A percentile compares a stretch with the other conserved stretches of the same genome.
These are phyloP conservation scores for Ceraclea dissimilis DNA, from an alignment of 2,888 invertebrate genomes.

Conservation along the genomic window DNA sequence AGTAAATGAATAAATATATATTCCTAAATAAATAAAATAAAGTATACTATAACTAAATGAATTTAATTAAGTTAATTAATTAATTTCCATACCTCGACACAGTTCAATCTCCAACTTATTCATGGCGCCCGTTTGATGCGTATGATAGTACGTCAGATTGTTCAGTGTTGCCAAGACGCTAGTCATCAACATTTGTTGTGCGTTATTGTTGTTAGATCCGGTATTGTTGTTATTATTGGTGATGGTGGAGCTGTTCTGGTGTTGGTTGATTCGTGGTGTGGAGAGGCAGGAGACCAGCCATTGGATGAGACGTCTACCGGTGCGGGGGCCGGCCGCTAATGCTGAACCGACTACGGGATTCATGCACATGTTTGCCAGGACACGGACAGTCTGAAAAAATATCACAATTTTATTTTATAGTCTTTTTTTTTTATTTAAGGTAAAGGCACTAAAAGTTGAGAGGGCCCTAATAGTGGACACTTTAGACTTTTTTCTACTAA, in stretches of 20 bases:
- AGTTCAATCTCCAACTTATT: slow-evolving; percentile 43
- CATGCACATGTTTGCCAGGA: slow-evolving; percentile 79
- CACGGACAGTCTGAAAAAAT: slow-evolving; percentile 57
- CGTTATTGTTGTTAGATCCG: slow-evolving; percentile 35
- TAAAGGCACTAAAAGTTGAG: no score
- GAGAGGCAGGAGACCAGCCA: slow-evolving; percentile 33
- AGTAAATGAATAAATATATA: no score
- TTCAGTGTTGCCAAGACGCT: slow-evolving; percentile 76
- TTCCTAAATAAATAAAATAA: no score
- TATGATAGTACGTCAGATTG: slow-evolving; percentile 73
- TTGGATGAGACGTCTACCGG: slow-evolving; percentile 39
- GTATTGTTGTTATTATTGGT: not conserved
- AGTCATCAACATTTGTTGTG: slow-evolving; percentile 64
- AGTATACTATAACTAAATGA: no score
- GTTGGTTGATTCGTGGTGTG: slow-evolving; percentile 32
- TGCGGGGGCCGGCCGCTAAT: slow-evolving; percentile 48
- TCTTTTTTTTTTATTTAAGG: no score
- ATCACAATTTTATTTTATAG: no score
- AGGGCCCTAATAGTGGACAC: no score
- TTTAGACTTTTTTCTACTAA: no score
- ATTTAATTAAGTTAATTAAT: no score
- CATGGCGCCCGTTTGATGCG: slow-evolving; percentile 37
- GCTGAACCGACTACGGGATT: slow-evolving; percentile 67
- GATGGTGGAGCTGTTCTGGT: slow-evolving; percentile 31
- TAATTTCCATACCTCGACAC: slow-evolving; percentile 45